Conservation (phyloP, 2,888 invertebrate genomes). For the Polia nebulosa region DNA sequence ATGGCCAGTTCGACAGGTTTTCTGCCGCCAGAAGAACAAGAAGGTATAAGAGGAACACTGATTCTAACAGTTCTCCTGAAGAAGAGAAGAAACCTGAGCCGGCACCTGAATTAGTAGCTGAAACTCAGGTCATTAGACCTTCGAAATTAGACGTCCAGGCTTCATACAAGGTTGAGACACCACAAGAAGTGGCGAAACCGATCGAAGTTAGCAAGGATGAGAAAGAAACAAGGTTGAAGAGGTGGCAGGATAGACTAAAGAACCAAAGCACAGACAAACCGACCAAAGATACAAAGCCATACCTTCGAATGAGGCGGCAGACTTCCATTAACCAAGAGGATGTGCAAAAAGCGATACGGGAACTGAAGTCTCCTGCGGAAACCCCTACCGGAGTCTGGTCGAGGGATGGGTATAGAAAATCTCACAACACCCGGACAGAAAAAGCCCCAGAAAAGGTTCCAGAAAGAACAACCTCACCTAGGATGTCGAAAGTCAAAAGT, state of each 20-base stretch:
- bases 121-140: conserved; percentile 89
- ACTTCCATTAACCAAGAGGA: conserved; percentile 94
- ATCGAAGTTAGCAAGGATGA: conserved; percentile 86
- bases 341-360: conserved; percentile 93
- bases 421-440: conserved; percentile 78
- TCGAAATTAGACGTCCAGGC: conserved; percentile 89
- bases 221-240: conserved; percentile 91
- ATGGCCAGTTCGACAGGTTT: conserved; percentile 96
- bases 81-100: conserved; percentile 89
- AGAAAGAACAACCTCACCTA: conserved; percentile 85
- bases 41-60: conserved; percentile 93
- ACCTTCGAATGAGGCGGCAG: conserved; percentile 91
- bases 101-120: conserved; percentile 86
- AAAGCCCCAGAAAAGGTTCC: conserved; percentile 75
- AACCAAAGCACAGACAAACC: conserved; percentile 88
- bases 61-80: conserved; percentile 90
- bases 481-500: conserved; percentile 89
- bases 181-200: conserved; percentile 83
- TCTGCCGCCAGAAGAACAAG: conserved; percentile 95
- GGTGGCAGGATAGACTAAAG: conserved; percentile 94
- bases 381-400: conserved; percentile 92
- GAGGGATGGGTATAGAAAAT: conserved; percentile 86
- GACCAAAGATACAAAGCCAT: conserved; percentile 86
- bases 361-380: conserved; percentile 92
- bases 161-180: conserved; percentile 86